Conservation (phyloP, 2,797 vertebrate species). For the Xyrichtys novacula region DNA sequence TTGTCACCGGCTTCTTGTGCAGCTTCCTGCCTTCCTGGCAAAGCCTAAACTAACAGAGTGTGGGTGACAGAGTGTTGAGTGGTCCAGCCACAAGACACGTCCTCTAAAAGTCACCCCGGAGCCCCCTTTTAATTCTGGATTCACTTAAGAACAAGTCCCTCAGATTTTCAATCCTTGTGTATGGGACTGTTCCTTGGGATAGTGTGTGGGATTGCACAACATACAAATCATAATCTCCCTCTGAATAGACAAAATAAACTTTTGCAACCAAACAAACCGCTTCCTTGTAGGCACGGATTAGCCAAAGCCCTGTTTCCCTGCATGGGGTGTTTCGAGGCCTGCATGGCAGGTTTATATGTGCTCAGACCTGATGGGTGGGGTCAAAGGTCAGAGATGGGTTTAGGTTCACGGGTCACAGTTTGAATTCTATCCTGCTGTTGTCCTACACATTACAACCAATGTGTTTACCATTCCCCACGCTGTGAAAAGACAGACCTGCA, state of each 20-base stretch:
- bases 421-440: conserved; percentile 50
- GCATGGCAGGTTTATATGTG: conserved; percentile 52
- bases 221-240: conserved; percentile 8
- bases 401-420: conserved; percentile 61
- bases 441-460: conserved; percentile 39
- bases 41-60: conserved; percentile 61
- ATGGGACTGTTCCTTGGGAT: neutral
- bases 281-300: conserved; percentile 31
- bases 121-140: conserved; percentile 18
- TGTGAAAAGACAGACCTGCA: conserved; percentile 25
- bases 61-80: conserved; percentile 65
- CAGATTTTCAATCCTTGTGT: neutral
- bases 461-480: conserved; percentile 45
- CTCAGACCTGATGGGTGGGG: conserved; percentile 49
- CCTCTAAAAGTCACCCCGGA: conserved; percentile 26
- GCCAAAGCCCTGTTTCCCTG: conserved; percentile 34
- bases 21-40: conserved; percentile 69
- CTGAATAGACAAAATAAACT: conserved; percentile 35
- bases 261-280: conserved; percentile 16
- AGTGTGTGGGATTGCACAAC: conserved; percentile 1
- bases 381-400: conserved; percentile 66
- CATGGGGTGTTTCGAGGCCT: conserved; percentile 21
- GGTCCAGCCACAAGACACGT: conserved; percentile 50
- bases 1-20: conserved; percentile 58
- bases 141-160: neutral